Evolutionary conservation across 2,113 vertebrate genomes (phyloP), one percentile per base, ranked within the genome.

Genomic region (Merops nubicus): DNA sequence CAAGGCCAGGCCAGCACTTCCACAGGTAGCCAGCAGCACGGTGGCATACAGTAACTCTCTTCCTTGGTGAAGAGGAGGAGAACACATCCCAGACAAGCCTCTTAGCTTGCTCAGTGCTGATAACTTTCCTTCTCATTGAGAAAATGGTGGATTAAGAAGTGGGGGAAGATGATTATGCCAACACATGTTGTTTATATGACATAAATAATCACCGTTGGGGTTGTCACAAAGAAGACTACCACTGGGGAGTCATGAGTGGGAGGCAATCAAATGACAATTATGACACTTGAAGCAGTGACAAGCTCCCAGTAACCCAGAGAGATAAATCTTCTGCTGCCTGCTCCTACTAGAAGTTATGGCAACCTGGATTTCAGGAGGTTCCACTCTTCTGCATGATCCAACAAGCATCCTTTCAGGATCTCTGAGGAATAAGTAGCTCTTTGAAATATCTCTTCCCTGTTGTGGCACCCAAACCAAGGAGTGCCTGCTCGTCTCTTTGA

Each of bases 341-440:
- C 54, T 96, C 33, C 53, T 54, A 23, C 31, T 47, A 82, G 76
- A 81, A 84, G 67, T 91, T 73, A 79, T 0, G 2, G 77, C 84
- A 96, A 84, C 92, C 89, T 91, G 91, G 62, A 80, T 75, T 83
- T 94, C 88, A 93, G 88, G 81, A 81, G 73, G 74, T 93, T 76
- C 69, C 83, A 85, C 79, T 53, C n/a, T 93, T 67, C 76, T 69
- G 54, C 38, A 1, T 28, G 57, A 69, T 64, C 70, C 85, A 77
- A 31, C 38, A 94, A 95, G 88, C 76, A 92, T 93, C 82, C 90
- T 93, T 80, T 75, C 80, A 87, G 95, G 88, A 96, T 84, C 87
- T 91, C 88, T 18, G 20, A 73, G 40, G 91, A 84, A 96, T 89
- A 91, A 93, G 85, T 57, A 94, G 78, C 59, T 85, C 70, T 69